Base-by-base conservation (phyloP, 2,113 vertebrate genomes). In the Coptodon bakossiorum region DNA sequence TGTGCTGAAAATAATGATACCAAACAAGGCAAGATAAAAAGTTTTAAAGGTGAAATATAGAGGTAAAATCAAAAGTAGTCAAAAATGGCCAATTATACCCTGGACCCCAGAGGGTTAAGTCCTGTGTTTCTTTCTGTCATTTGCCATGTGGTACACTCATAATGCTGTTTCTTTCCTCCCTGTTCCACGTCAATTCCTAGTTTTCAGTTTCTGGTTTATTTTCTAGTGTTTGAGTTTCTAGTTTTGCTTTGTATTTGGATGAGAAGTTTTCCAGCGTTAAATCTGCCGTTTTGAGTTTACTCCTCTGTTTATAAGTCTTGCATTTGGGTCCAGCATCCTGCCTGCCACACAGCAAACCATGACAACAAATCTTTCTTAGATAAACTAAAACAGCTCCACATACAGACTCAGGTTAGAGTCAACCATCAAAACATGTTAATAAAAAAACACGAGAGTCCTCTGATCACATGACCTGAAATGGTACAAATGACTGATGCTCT, bases 361-460 rank as follows among this genome's bases (percentile, higher is more conserved):
- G 50, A 52, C 17, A 0, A 52, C 5, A 50, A 22, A 22, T 50
- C 4, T 50, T 19, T 50, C 48, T 50, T 50, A 1, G 48, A 50
- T 50, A 17, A 50, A 0, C 48, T 19, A 9, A 9, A 19, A 1
- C 48, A 9, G 48, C 14, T 50, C 45, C 48, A 50, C 48, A 0
- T 3, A 50, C 48, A 3, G 45, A 50, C 48, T 50, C 0, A 50
- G 1, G 19, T 50, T 50, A 50, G 48, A 9, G 0, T 22, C 22
- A 50, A 50, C 17, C 4, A 50, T 50, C 48, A 53, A n/a, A 22
- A 22, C 50, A 38, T 38, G 7, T 38, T 38, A 1, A 9, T 38
- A 38, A 38, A 3, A 8, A 9, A 9, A 8, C 8, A 9, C 3
- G 22, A 22, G 7, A 38, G 31, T 34, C 31, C 4, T 50, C 48